Percentiles rank a stretch among this genome's conserved stretches.
These are phyloP conservation scores for Desoria tigrina DNA, from an alignment of 2,888 invertebrate genomes.

Conservation along the genomic window DNA sequence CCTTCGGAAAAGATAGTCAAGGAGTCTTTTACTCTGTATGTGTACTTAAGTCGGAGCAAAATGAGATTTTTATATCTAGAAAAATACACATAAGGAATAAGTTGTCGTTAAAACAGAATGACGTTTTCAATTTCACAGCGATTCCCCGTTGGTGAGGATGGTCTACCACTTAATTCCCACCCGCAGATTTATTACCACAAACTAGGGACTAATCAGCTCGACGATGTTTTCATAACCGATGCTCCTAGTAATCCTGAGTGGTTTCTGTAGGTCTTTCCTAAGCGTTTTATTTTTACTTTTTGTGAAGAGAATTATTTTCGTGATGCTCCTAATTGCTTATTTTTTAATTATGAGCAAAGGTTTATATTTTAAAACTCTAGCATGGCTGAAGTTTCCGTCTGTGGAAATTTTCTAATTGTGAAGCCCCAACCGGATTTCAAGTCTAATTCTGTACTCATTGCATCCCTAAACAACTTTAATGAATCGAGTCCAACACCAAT, in stretches of 20 bases:
- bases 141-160: constrained; percentile 59
- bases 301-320: constrained; percentile 43
- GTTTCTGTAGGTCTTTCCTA: constrained; percentile 60
- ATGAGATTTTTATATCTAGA: too few relatives aligned
- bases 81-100: too few relatives aligned
- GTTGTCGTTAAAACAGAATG: too few relatives aligned
- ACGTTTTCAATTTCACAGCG: background rate
- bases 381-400: constrained; percentile 1
- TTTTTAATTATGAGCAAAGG: background rate
- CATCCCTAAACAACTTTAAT: background rate
- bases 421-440: constrained; percentile 9
- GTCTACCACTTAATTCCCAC: constrained; percentile 58
- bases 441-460: constrained; percentile 2
- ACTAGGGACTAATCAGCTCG: constrained; percentile 59
- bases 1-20: constrained; percentile 62
- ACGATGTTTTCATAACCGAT: constrained; percentile 61
- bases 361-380: background rate
- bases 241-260: constrained; percentile 60
- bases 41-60: too few relatives aligned
- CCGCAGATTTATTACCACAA: constrained; percentile 63
- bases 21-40: constrained; percentile 61
- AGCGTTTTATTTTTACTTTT: too few relatives aligned
- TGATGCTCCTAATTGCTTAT: background rate
- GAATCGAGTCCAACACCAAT: too few relatives aligned
- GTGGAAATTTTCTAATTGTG: background rate